These are phyloP conservation scores for Aspidoscelis tigris DNA, from an alignment of 2,113 vertebrate species.

Conservation along the genomic window DNA sequence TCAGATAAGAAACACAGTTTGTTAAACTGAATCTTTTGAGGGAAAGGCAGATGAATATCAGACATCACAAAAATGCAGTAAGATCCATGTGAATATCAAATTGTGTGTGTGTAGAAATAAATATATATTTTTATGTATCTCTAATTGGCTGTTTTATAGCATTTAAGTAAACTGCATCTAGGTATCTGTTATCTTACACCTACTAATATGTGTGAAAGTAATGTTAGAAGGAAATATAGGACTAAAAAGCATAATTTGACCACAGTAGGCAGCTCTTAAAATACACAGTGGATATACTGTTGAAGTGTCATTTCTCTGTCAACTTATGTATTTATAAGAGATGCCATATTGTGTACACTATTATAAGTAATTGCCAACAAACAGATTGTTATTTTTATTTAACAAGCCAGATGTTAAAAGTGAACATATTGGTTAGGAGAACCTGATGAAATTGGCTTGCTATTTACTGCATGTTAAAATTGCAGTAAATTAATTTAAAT, in stretches of 20 bases:
- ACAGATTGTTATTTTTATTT: constrained; percentile 44
- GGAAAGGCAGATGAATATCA: neutral
- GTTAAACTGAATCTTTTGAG: neutral
- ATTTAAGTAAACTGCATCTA: neutral
- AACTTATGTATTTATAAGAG: constrained; percentile 18
- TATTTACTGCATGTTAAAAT: neutral
- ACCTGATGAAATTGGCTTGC: constrained; percentile 5
- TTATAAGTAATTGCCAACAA: constrained; percentile 34
- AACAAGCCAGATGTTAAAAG: constrained; percentile 36
- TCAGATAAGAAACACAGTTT: neutral
- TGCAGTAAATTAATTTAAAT: constrained; percentile 29
- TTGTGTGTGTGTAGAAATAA: neutral
- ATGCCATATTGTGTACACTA: constrained; percentile 30
- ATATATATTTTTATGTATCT: neutral
- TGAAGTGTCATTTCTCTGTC: constrained; percentile 36
- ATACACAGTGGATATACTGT: constrained; percentile 8
- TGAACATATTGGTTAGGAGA: constrained; percentile 35
- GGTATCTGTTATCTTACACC: neutral
- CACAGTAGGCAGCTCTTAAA: constrained; percentile 19
- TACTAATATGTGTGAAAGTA: constrained; percentile 14
- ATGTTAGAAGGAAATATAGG: neutral
- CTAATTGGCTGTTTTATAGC: constrained; percentile 1
- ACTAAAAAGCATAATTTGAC: constrained; percentile 11
- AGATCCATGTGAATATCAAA: no score
- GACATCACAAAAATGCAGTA: neutral